Evolutionary conservation across 2,797 vertebrate species (phyloP), one percentile per base, ranked within the genome.

Genomic region (Arctocebus calabarensis): DNA sequence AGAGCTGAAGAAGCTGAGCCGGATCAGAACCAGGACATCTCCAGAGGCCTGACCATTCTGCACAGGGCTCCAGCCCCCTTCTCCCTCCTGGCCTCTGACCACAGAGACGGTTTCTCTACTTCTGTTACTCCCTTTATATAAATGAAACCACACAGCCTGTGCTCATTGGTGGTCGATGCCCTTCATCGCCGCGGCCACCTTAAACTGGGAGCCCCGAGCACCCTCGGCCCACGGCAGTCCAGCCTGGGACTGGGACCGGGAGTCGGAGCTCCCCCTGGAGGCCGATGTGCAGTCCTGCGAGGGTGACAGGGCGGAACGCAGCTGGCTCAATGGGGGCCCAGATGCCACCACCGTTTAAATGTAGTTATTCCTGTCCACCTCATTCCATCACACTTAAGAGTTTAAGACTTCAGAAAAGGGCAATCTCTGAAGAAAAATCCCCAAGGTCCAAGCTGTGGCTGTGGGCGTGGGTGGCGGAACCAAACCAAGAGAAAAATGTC

Each of bases 221-320:
- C 52, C 62, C 12, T 2, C 1, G 12, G 34, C 23, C 25, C 43
- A 45, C 27, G 52, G 14, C 3, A 0, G 45, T 1, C n/a, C 32
- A 9, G 1, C 34, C 34, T 55, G 32, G 14, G 2, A 34, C 55
- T n/a, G 37, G 40, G 40, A 43, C 19, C 34, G 52, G 43, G n/a
- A 19, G 74, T 19, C 5, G 34, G 22, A 32, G 90, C 75, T 27
- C 75, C 32, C 37, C 40, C 61, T 93, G 16, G 32, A 90, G 57
- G 77, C 7, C 45, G 48, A 0, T 0, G 8, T 11, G 0, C 27
- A 14, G 23, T n/a, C 40, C 2, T 25, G 34, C 2, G 5, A 45
- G 16, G 20, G 16, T 19, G 40, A 74, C 32, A 37, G 17, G 34
- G 34, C 8, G 13, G 48, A 59, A 40, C 9, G 8, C 1, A 48